These are phyloP conservation scores for Labeo calbasu DNA, from an alignment of 2,797 vertebrate species.

Conservation along the genomic window DNA sequence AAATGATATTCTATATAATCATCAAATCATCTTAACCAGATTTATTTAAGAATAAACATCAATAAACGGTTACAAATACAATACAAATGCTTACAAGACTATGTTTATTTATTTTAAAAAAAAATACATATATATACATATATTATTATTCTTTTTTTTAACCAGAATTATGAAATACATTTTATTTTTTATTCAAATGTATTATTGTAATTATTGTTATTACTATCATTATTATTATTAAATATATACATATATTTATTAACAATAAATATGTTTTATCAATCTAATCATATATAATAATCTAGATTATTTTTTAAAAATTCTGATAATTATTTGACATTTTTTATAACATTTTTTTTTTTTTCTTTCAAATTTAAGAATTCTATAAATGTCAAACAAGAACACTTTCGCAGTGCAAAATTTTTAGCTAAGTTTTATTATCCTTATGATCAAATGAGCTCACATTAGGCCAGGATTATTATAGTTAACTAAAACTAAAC, in stretches of 20 bases:
- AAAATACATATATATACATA: background rate
- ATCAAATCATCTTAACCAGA: background rate
- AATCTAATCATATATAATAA: background rate
- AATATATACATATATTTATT: too few species aligned
- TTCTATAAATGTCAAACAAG: background rate
- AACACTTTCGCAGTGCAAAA: background rate
- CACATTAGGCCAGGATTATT: too few species aligned
- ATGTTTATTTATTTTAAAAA: too few species aligned
- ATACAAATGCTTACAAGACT: background rate
- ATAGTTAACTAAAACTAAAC: too few species aligned
- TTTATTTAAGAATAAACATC: background rate
- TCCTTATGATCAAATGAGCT: too few species aligned
- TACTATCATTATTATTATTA: too few species aligned
- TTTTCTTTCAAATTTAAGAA: background rate
- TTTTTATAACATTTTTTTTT: background rate
- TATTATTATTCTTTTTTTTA: background rate
- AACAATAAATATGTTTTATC: background rate
- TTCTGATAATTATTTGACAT: background rate
- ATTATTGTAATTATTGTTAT: too few species aligned
- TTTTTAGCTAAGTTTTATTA: background rate
- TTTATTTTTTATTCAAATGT: background rate
- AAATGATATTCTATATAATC: background rate
- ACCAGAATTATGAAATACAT: background rate
- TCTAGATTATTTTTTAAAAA: background rate
- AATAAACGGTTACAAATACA: background rate